phyloP scores from a whole-genome alignment of 1,140 invertebrate species.

The Anadara kagoshimensis region DNA sequence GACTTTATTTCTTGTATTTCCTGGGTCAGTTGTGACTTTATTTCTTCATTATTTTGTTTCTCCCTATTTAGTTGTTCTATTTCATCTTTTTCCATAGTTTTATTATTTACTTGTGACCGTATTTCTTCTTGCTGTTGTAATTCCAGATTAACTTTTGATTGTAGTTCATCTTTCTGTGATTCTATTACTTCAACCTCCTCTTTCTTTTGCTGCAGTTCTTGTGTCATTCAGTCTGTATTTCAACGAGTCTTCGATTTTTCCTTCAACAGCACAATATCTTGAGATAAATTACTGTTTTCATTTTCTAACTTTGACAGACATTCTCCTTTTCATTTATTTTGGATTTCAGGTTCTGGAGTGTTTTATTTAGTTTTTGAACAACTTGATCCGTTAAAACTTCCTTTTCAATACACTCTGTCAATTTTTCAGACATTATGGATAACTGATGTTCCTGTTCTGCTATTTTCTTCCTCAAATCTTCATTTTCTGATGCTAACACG shows the following conservation, averaged over 20 bases:
- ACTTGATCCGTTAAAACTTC: background rate
- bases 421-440: background rate
- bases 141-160: background rate
- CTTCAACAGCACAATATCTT: too few relatives aligned
- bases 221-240: background rate
- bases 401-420: background rate
- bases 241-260: background rate
- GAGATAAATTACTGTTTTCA: too few relatives aligned
- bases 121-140: background rate
- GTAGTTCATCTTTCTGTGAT: background rate
- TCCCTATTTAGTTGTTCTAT: background rate
- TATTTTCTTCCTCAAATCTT: slow-evolving; percentile 2
- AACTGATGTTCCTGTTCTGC: background rate
- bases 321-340: too few relatives aligned
- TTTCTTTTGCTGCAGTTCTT: background rate
- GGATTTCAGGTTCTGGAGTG: too few relatives aligned
- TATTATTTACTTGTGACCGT: too few relatives aligned
- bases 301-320: too few relatives aligned
- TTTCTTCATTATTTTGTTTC: background rate
- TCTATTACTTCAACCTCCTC: background rate
- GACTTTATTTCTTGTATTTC: slow-evolving; percentile 11
- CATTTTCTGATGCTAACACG: background rate
- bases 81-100: slow-evolving; percentile 3
- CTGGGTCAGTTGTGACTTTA: background rate
- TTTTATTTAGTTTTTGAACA: background rate